These are phyloP conservation scores for Brachionus koreanus DNA, from an alignment of 1,140 invertebrate species.

Conservation along the genomic window DNA sequence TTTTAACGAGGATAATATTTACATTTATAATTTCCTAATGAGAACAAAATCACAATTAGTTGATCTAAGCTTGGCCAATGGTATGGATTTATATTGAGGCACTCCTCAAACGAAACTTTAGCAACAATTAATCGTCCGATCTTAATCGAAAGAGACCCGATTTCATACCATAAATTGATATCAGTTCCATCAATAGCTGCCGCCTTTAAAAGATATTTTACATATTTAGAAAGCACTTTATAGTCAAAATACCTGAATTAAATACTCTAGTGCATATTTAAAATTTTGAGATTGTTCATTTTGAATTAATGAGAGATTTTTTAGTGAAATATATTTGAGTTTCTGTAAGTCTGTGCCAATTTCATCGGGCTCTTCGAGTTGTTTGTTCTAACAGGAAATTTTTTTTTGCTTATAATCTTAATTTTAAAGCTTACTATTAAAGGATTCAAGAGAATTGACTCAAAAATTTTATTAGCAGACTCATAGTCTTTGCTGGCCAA, in stretches of 20 bases:
- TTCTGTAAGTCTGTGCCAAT: not conserved
- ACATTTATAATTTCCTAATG: not conserved
- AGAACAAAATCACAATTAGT: slow-evolving; percentile 5
- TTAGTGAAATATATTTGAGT: slow-evolving; percentile 2
- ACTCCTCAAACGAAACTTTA: slow-evolving; percentile 12
- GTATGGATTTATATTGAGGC: not conserved
- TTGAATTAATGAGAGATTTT: slow-evolving; percentile 29
- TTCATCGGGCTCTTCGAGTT: not conserved
- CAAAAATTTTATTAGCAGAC: not conserved
- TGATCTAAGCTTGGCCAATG: slow-evolving; percentile 40
- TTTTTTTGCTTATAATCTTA: not conserved
- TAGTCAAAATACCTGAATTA: not conserved
- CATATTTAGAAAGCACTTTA: not conserved
- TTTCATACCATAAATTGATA: slow-evolving; percentile 18
- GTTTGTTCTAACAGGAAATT: not conserved
- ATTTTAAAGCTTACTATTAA: not conserved
- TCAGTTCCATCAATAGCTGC: slow-evolving; percentile 7
- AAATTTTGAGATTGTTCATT: not conserved
- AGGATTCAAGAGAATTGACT: not conserved
- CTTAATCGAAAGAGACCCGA: not conserved
- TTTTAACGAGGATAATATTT: not conserved
- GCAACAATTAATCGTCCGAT: not conserved
- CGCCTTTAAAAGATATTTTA: not conserved
- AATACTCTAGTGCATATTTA: not conserved
- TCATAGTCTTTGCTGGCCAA: not conserved